phyloP scores from a whole-genome alignment of 30 jellyfish, hydroid and myxozoan species.

The Aurelia sp. region DNA sequence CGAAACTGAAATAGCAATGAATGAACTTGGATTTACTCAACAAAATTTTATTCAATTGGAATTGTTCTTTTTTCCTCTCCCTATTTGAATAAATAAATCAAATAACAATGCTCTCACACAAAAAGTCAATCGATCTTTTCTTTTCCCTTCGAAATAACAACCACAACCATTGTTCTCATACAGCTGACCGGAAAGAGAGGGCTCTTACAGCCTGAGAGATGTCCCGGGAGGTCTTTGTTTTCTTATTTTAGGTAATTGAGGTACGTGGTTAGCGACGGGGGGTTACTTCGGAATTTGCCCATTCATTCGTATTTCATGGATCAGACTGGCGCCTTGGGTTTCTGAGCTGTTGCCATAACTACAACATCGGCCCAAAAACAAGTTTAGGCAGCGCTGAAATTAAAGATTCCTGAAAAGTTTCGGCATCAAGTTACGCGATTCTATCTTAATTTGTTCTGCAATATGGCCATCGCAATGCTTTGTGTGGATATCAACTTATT shows the following conservation, averaged over 20 bases:
- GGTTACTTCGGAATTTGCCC: conserved; percentile 13
- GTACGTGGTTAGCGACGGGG: conserved; percentile 45
- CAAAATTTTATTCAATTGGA: conserved; percentile 50
- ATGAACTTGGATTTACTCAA: conserved; percentile 61
- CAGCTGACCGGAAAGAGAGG: conserved; percentile 85
- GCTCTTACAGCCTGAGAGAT: conserved; percentile 34
- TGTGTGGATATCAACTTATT: no score
- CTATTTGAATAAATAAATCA: conserved; percentile 61
- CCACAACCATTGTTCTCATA: conserved; percentile 57
- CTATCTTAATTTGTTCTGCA: no score
- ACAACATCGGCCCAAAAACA: neutral
- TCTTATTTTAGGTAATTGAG: conserved; percentile 30
- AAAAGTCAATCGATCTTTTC: conserved; percentile 23
- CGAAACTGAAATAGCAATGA: conserved; percentile 54
- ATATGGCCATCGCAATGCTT: no score
- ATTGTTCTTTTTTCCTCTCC: conserved; percentile 70
- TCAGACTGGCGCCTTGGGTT: conserved; percentile 66
- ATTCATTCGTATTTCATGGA: conserved; percentile 29
- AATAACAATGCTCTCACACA: conserved; percentile 42
- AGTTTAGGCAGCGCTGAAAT: no score
- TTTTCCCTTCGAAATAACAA: conserved; percentile 39
- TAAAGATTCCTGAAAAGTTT: no score
- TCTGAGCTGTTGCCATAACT: conserved; percentile 20
- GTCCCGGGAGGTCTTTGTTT: conserved; percentile 58
- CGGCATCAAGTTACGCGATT: no score